Evolutionary conservation across 2,888 invertebrate species (phyloP), one percentile per base, ranked within the genome.

Genomic region (Pseudolycoriella hygida): DNA sequence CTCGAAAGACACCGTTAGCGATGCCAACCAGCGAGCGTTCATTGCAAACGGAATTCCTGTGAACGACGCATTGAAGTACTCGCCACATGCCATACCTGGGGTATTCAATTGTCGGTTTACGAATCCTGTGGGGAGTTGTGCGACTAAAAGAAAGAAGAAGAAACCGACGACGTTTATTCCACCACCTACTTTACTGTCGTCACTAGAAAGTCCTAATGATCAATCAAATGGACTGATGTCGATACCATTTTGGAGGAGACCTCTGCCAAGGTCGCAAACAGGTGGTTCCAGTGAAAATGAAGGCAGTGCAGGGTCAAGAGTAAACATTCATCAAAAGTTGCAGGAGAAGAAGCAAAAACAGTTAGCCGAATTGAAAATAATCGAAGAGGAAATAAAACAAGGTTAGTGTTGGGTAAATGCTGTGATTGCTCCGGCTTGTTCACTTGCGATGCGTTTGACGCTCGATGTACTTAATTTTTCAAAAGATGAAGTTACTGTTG

Each of bases 321-420:
- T 86, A 30, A 85, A 87, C 60, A 88, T 88, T 49, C 83, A 85
- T 50, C 85, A 86, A 54, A 88, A 88, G 58, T 67, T 88, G 1
- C 82, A 85, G 57, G 87, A 87, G 59, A 88, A 89, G 59, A 87
- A 87, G 55, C 83, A 85, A 55, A 86, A 88, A 51, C 88, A 89
- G 56, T 66, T 88, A 20, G 84, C 86, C 0, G 87, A 88, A 58
- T 62, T 88, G 30, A 71, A 82, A 49, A 84, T 79, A 42, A 81
- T 82, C 44, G 86, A 88, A 56, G 87, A 88, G 56, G 88, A 88
- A 61, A 87, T 88, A 45, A 84, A 84, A 55, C 83, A 84, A 53
- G 84, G 25, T 25, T 6, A 25, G 8, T n/a, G n/a, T 25, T 25
- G 25, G 25, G 4, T 4, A 25, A 25, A 6, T 8, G 25, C 8